phyloP scores from a whole-genome alignment of 1,140 invertebrate species.

The Ostrea denselamellosa region DNA sequence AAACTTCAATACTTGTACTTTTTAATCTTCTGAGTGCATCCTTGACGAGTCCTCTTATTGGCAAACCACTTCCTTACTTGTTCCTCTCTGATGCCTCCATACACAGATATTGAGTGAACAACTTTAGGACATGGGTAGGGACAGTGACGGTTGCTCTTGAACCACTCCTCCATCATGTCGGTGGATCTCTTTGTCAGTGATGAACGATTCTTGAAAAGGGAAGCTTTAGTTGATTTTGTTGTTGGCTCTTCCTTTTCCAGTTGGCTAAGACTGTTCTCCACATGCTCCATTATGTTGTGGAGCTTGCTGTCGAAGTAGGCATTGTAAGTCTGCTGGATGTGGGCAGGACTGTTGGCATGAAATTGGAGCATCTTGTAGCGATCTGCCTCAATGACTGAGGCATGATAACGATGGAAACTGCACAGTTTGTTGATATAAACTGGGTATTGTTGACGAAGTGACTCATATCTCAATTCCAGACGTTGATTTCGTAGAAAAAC shows the following conservation, averaged over 20 bases:
- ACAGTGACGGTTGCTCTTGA: constrained; percentile 46
- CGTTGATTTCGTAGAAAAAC: constrained; percentile 19
- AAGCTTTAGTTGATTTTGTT: neutral
- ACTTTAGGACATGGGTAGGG: constrained; percentile 46
- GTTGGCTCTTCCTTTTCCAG: constrained; percentile 16
- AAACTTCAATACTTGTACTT: neutral
- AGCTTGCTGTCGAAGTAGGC: constrained; percentile 52
- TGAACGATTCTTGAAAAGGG: neutral
- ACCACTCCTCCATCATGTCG: constrained; percentile 51
- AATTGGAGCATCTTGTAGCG: constrained; percentile 40
- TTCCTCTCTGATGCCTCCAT: constrained; percentile 48
- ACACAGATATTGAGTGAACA: constrained; percentile 34
- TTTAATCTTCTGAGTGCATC: neutral
- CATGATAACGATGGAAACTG: constrained; percentile 46
- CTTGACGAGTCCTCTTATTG: constrained; percentile 54
- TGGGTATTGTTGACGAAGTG: constrained; percentile 7
- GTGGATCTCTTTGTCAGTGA: neutral
- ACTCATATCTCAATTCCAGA: constrained; percentile 31
- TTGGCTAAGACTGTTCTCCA: constrained; percentile 39
- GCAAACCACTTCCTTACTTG: constrained; percentile 62
- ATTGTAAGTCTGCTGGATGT: constrained; percentile 6
- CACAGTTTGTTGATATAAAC: constrained; percentile 39
- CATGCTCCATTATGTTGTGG: constrained; percentile 45
- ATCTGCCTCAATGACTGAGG: constrained; percentile 39
- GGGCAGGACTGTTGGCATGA: neutral